These are phyloP conservation scores for Limosa lapponica DNA, from an alignment of 2,797 vertebrate species.

Conservation along the genomic window DNA sequence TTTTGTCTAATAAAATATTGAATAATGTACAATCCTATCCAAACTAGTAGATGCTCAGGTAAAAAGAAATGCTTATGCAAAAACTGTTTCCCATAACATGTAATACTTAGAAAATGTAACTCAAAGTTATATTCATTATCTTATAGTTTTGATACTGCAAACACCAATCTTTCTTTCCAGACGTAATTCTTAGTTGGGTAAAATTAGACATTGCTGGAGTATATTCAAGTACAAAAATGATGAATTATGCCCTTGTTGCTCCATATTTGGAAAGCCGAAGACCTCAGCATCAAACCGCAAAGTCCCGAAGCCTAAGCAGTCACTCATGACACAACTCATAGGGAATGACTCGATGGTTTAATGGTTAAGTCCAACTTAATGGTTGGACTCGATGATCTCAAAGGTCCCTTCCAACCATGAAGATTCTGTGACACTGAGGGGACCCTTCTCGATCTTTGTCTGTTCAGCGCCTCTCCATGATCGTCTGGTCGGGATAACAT, in stretches of 20 bases:
- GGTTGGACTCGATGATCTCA: no score
- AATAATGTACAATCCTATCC: neutral
- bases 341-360: no score
- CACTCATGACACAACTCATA: rapidly evolving
- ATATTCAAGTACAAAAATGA: neutral
- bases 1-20: neutral
- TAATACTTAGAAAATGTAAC: neutral
- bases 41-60: neutral
- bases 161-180: neutral
- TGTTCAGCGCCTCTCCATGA: neutral
- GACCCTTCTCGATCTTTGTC: neutral
- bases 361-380: no score
- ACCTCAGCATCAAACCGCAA: neutral
- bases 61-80: neutral
- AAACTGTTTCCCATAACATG: neutral
- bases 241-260: neutral
- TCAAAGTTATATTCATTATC: neutral
- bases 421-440: neutral
- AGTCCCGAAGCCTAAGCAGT: neutral
- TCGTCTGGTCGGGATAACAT: neutral
- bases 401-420: no score
- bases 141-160: neutral
- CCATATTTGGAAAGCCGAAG: neutral
- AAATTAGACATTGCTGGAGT: neutral
- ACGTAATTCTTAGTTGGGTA: neutral